Base-by-base conservation (phyloP, 2,113 vertebrate genomes). In the Aspiorhynchus laticeps region DNA sequence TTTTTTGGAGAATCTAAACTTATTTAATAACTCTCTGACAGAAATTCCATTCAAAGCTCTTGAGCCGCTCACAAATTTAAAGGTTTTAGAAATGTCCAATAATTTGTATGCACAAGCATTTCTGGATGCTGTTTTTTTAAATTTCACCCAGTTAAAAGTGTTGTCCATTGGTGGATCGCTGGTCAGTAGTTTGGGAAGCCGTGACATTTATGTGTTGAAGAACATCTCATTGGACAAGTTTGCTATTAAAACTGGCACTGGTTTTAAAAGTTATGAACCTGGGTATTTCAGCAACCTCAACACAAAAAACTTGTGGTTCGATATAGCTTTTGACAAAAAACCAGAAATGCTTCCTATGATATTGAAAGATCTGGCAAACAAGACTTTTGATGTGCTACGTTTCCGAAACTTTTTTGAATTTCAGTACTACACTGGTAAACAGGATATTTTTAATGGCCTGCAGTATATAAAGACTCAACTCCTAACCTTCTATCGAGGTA, bases 341-440 rank as follows among this genome's bases (percentile, higher is more conserved):
- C 91, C 95, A 1, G 10, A 11, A 0, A 74, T 80, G 2, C 92
- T 97, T 5, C 90, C 89, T 0, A 38, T 61, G 24, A 95, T 97
- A 83, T 89, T 97, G 15, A 83, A 0, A 12, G 97, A 97, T 87
- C 83, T 97, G 7, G 81, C 87, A 46, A 94, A 93, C 77, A 96
- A 95, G 85, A 92, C 90, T 0, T 89, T 96, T 2, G 28, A 3
- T 0, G 65, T 38, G 71, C 87, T 97, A 80, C 95, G 95, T 26
- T 96, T 97, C 85, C 94, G 96, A 0, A 96, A 96, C 85, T 92
- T 97, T 85, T 97, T 97, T 56, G 95, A 96, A 88, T 97, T 96
- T 88, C 95, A 43, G 56, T 96, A 97, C 89, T 97, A 97, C 89
- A 61, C 51, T 0, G 91, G 83, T 0, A 2, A 80, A 0, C 14